A percentile compares a stretch with the other conserved stretches of the same genome.
These are phyloP conservation scores for Sthenelais limicola DNA, from an alignment of 2,888 invertebrate species.

Conservation along the genomic window DNA sequence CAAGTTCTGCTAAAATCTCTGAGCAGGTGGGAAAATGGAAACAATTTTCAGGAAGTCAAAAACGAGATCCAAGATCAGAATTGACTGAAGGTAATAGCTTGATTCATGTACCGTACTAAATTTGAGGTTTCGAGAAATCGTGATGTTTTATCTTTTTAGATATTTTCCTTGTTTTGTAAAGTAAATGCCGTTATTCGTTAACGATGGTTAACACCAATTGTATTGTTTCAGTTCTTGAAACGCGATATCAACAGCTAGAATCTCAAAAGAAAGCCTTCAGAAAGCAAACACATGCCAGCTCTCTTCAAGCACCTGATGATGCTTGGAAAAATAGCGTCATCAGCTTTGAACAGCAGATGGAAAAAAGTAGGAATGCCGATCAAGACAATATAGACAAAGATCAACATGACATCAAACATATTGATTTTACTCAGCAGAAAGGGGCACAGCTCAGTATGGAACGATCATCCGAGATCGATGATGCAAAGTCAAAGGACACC, in stretches of 20 bases:
- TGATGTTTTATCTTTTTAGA: neutral
- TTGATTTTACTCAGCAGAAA: too few relatives aligned
- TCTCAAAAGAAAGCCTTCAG: neutral
- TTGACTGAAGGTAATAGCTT: neutral
- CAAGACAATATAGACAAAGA: too few relatives aligned
- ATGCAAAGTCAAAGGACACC: too few relatives aligned
- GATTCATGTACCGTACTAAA: too few relatives aligned
- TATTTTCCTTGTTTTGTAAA: neutral
- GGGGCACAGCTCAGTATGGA: too few relatives aligned
- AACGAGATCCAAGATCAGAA: neutral
- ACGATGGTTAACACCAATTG: neutral
- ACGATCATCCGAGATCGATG: neutral
- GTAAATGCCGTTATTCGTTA: too few relatives aligned
- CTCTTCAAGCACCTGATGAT: neutral
- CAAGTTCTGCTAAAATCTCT: conserved; percentile 1
- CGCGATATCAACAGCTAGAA: neutral
- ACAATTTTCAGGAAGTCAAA: neutral
- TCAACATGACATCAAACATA: too few relatives aligned
- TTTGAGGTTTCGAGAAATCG: too few relatives aligned
- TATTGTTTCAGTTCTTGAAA: neutral
- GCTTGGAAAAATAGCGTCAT: neutral
- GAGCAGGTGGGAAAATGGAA: neutral
- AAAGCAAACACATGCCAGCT: neutral
- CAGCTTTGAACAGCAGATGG: conserved; percentile 13
- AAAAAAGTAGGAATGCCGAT: neutral